A percentile compares a stretch with the other conserved stretches of the same genome.
Conservation (phyloP, 2,113 vertebrate genomes). For the Leptodactylus fuscus region DNA sequence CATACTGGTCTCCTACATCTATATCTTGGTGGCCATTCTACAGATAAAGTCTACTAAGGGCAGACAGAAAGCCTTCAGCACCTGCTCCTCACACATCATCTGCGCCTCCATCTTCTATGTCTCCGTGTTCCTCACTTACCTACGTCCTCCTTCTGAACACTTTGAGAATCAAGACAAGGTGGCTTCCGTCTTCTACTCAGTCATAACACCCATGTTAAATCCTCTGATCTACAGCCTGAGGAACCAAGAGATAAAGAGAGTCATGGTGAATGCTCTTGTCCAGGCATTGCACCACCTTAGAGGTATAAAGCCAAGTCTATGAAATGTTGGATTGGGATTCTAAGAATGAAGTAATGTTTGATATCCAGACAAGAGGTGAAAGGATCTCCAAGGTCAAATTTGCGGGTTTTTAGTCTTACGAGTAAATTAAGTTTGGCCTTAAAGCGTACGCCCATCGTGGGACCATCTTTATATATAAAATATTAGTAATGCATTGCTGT, state of each 20-base stretch:
- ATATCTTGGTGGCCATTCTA: slow-evolving; percentile 7
- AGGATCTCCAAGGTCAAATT: too few relatives aligned
- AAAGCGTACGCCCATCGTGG: too few relatives aligned
- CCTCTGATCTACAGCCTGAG: slow-evolving; percentile 42
- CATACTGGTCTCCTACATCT: slow-evolving; percentile 20
- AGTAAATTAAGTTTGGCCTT: too few relatives aligned
- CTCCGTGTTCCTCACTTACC: not conserved
- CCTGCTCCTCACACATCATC: slow-evolving; percentile 33
- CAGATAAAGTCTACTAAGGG: not conserved
- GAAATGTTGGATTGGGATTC: not conserved
- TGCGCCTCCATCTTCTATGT: slow-evolving; percentile 26
- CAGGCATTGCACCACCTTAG: not conserved
- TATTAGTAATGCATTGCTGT: too few relatives aligned
- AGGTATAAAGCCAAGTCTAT: not conserved
- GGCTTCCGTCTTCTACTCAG: slow-evolving; percentile 26
- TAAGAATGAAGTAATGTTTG: too few relatives aligned
- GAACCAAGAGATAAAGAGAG: slow-evolving; percentile 29
- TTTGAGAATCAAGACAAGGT: slow-evolving; percentile 41
- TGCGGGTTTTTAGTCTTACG: too few relatives aligned
- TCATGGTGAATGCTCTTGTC: not conserved
- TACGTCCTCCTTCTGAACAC: slow-evolving; percentile 6
- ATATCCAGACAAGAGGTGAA: too few relatives aligned
- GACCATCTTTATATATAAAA: too few relatives aligned
- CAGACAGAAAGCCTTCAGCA: slow-evolving; percentile 15
- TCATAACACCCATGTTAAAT: slow-evolving; percentile 37